A percentile compares a stretch with the other conserved stretches of the same genome.
Evolutionary conservation across 1,140 invertebrate genomes (phyloP).

Genomic region (Lordiphosa mommai): DNA sequence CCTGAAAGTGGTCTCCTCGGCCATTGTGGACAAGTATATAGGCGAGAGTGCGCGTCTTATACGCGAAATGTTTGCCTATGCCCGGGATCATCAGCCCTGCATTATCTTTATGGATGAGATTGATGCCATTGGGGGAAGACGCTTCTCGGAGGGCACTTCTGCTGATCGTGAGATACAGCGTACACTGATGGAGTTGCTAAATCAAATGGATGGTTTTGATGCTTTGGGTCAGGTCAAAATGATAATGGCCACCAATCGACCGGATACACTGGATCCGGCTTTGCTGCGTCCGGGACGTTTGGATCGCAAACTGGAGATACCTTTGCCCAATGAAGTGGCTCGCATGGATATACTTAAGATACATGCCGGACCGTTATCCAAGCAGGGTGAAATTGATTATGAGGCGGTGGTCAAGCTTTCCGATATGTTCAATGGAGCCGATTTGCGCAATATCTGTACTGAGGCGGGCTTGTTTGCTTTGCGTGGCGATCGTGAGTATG

Average conservation of each 20-base stretch:
- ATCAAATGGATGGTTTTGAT: constrained; percentile 98
- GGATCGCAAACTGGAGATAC: constrained; percentile 99
- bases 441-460: constrained; percentile 98
- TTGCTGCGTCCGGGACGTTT: constrained; percentile 97
- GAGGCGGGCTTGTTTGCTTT: constrained; percentile 97
- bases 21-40: constrained; percentile 96
- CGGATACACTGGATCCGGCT: constrained; percentile 98
- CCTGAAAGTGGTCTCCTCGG: constrained; percentile 97
- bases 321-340: constrained; percentile 92
- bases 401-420: constrained; percentile 99
- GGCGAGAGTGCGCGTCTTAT: constrained; percentile 99
- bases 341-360: constrained; percentile 98
- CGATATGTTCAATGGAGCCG: constrained; percentile 99
- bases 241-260: constrained; percentile 99
- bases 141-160: constrained; percentile 98
- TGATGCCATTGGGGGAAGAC: constrained; percentile 98
- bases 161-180: constrained; percentile 99
- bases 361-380: constrained; percentile 96
- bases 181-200: constrained; percentile 99
- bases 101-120: constrained; percentile 99
- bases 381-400: constrained; percentile 99
- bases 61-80: constrained; percentile 98
- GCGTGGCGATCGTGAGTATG: constrained; percentile 92
- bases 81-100: constrained; percentile 98
- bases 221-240: constrained; percentile 94